Conservation (phyloP, 2,113 vertebrate species). For the Xyrauchen texanus region DNA sequence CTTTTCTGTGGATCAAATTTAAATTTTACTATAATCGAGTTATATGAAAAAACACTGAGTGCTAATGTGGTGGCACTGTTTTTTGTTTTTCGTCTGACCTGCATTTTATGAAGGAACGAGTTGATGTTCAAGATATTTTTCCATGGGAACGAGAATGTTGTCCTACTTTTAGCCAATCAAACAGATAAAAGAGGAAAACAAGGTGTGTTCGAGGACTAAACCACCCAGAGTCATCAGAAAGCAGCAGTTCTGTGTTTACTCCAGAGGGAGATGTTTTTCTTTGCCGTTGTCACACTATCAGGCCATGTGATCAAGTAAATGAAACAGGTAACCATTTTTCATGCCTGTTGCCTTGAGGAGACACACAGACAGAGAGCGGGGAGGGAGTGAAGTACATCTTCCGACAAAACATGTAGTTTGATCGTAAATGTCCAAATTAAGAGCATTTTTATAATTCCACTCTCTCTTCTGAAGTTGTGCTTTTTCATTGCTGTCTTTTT, state of each 20-base stretch:
- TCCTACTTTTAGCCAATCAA: too few species aligned
- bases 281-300: slow-evolving; percentile 53
- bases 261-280: slow-evolving; percentile 28
- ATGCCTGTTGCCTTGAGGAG: slow-evolving; percentile 58
- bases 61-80: too few species aligned
- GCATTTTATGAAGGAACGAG: too few species aligned
- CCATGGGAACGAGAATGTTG: too few species aligned
- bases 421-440: slow-evolving; percentile 63
- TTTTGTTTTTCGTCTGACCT: too few species aligned
- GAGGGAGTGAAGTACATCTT: neutral
- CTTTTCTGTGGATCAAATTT: too few species aligned
- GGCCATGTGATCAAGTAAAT: slow-evolving; percentile 76
- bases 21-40: too few species aligned
- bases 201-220: too few species aligned
- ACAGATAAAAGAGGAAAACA: too few species aligned
- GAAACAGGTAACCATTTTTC: slow-evolving; percentile 63
- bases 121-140: too few species aligned
- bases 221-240: neutral
- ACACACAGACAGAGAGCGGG: slow-evolving; percentile 4
- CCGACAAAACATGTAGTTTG: slow-evolving; percentile 49
- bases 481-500: neutral
- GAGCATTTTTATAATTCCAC: slow-evolving; percentile 57
- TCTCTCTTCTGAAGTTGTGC: slow-evolving; percentile 29
- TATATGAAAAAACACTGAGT: too few species aligned
- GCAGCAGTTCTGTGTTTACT: neutral